Base-by-base conservation (phyloP, 2,113 vertebrate species). In the Leptosomus discolor region DNA sequence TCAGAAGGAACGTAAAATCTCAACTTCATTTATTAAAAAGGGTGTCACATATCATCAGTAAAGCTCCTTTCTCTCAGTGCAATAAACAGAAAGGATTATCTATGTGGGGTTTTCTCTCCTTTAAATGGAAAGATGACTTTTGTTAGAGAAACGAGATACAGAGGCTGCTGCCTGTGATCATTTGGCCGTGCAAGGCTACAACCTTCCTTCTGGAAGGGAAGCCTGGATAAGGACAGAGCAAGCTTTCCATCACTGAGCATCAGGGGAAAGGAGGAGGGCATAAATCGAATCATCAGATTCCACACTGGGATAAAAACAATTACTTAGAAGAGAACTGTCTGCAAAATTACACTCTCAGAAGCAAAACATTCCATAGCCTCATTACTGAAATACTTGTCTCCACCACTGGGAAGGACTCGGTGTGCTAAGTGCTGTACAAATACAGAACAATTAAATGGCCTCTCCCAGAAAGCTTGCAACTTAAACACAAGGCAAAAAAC, bases 381-480 rank as follows among this genome's bases (percentile, higher is more conserved):
- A 69, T 29, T 79, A 67, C 81, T 65, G 73, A 82, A 94, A 57
- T 53, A 67, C 36, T 60, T 43, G 39, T 46, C 74, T 79, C 26
- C 3, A 1, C 22, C 45, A 45, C 64, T 0, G 1, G 43, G 58
- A 93, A 90, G 85, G 36, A 94, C 85, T 73, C 3, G 0, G 67
- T n/a, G 79, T 80, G 45, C 78, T 61, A 92, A 88, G 67, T 41
- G 80, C 76, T 89, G 50, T 32, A 84, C 91, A 85, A 92, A 92
- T 51, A 91, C 58, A 43, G 63, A 91, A 86, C 75, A 88, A 94
- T 57, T 73, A 76, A 88, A 77, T 57, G 57, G 90, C 75, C 54
- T 92, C 83, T 86, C 75, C 45, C 45, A 69, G 78, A 96, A 86
- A 93, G 71, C 63, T 5, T 73, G 50, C 50, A 94, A 26, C 45